Conservation (phyloP, 2,888 invertebrate genomes). For the Xiphydria camelus region DNA sequence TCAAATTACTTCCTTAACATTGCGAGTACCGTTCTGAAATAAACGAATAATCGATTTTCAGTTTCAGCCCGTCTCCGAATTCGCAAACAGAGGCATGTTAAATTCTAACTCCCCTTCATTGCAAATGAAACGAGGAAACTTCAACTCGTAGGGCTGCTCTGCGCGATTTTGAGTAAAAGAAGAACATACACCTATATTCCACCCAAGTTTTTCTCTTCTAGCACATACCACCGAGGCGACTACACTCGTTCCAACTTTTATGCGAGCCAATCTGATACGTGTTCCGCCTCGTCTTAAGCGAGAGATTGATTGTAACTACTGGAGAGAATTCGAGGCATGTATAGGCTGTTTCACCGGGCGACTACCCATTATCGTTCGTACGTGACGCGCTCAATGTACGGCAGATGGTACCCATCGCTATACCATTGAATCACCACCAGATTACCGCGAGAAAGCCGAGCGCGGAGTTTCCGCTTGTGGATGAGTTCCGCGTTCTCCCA, state of each 20-base stretch:
- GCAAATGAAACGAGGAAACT: too few species aligned
- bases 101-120: too few species aligned
- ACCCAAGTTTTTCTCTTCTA: too few species aligned
- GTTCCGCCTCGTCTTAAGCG: neutral
- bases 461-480: slow-evolving; percentile 44
- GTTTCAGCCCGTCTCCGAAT: too few species aligned
- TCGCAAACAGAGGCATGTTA: too few species aligned
- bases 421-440: slow-evolving; percentile 31
- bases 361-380: slow-evolving; percentile 32
- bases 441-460: slow-evolving; percentile 28
- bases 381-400: slow-evolving; percentile 26
- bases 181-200: too few species aligned
- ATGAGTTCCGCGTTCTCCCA: slow-evolving; percentile 54
- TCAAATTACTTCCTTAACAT: too few species aligned
- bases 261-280: neutral
- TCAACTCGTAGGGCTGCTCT: too few species aligned
- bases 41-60: too few species aligned
- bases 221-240: too few species aligned
- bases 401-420: neutral
- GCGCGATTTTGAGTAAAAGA: too few species aligned
- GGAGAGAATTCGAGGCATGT: slow-evolving; percentile 26
- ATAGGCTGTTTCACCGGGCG: slow-evolving; percentile 6
- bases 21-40: too few species aligned
- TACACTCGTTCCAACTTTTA: neutral
- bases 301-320: slow-evolving; percentile 23